Conservation (phyloP, 2,888 invertebrate species). For the Antheraea assamensis region DNA sequence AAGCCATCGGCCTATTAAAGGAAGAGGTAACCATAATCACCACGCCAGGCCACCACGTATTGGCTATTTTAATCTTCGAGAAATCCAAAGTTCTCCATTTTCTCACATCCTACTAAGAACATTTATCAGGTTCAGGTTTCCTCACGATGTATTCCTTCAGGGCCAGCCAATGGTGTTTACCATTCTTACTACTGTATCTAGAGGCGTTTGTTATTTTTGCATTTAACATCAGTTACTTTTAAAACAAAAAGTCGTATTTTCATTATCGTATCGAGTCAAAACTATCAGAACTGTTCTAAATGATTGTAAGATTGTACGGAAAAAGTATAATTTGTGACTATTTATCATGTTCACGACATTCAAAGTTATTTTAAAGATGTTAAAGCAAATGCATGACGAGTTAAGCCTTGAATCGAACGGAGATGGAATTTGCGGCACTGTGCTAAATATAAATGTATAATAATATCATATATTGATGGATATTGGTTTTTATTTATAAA, state of each 20-base stretch:
- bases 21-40: no score
- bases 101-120: no score
- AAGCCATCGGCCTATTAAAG: no score
- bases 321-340: background rate
- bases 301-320: background rate
- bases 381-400: background rate
- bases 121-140: no score
- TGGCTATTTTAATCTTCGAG: no score
- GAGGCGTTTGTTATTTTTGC: no score
- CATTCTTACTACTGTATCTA: no score
- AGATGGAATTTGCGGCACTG: background rate
- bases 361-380: background rate
- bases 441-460: background rate
- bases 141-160: no score
- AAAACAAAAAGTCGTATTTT: background rate
- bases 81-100: no score
- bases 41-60: no score
- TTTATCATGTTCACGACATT: background rate
- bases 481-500: background rate
- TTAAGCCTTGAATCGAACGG: constrained; percentile 6
- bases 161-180: no score
- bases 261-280: background rate
- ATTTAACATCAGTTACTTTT: background rate
- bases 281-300: background rate
- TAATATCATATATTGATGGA: background rate